Base-by-base conservation (phyloP, 64 coral and sea anemone genomes). In the Montipora capricornis region DNA sequence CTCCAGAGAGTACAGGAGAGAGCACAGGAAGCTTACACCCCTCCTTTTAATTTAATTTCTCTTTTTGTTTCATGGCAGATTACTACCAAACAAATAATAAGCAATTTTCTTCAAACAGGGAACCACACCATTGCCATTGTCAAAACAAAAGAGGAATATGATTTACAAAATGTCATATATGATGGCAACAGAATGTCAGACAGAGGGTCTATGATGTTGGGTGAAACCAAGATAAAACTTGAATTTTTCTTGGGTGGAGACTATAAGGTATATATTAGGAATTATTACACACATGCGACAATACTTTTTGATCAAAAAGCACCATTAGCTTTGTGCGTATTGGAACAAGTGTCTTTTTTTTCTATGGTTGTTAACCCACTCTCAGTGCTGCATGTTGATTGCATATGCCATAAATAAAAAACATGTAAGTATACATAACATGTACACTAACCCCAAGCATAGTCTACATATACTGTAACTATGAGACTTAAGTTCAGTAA, bases 81-180 rank as follows among this genome's bases (percentile, higher is more conserved):
- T 67, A 67, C 62, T 67, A 67, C 15, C 62, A 67, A 67, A 68
- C 37, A 85, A 85, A 67, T 67, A 67, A 67, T 67, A 67, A 67
- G 62, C 62, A 67, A 67, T 67, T 67, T 67, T 67, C 62, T 67
- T 67, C 62, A 67, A 67, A 49, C 73, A 94, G 92, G 92, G 75
- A 93, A 76, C 77, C 92, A 94, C 85, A 81, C 84, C 73, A 78
- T 88, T 74, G 92, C 92, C 50, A 61, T 68, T 73, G 75, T 94
- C 46, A 90, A 94, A 24, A 66, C 87, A n/a, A 75, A 70, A 61
- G 93, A 94, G 74, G 80, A 94, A 46, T 94, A 94, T 77, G 81
- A 89, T 60, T 64, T 94, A 51, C 74, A 79, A 80, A 76, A 90
- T 80, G 70, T 94, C 75, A 74, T 89, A n/a, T 85, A 61, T 89